Conservation (phyloP, 1,140 invertebrate genomes). For the Lanistes nyassanus region DNA sequence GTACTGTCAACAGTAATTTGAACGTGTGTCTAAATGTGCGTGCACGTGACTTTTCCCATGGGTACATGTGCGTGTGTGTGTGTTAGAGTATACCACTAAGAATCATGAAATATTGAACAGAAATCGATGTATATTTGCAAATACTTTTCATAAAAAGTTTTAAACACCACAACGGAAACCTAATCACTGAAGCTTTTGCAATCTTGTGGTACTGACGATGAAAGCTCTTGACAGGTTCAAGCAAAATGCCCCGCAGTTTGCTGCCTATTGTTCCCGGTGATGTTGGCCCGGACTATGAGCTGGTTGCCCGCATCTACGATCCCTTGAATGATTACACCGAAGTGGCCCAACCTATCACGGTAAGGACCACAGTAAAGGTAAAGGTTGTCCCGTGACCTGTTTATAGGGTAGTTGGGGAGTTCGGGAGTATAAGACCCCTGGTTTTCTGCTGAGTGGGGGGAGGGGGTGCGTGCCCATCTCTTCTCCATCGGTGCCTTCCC, state of each 20-base stretch:
- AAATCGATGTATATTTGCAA: not conserved
- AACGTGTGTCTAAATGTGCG: not conserved
- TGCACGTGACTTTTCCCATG: not conserved
- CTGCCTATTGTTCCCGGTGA: not conserved
- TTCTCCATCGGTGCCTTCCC: no score
- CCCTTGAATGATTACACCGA: conserved; percentile 14
- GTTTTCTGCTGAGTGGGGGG: not conserved
- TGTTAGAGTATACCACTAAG: not conserved
- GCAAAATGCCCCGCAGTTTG: conserved; percentile 7
- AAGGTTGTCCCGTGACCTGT: no score
- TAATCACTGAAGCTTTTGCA: no score
- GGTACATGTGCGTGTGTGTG: no score
- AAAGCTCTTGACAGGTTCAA: not conserved
- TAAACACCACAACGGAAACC: no score
- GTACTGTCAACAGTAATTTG: no score
- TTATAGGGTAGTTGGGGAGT: not conserved
- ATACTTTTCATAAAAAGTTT: not conserved
- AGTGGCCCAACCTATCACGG: not conserved
- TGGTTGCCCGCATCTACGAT: conserved; percentile 15
- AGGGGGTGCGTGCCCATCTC: no score
- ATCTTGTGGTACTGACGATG: no score
- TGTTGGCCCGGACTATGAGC: not conserved
- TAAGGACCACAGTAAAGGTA: not conserved
- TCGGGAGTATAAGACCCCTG: not conserved
- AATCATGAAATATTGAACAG: not conserved